These are phyloP conservation scores for Oscheius sp. DNA, from an alignment of 2,888 invertebrate genomes.

Conservation along the genomic window DNA sequence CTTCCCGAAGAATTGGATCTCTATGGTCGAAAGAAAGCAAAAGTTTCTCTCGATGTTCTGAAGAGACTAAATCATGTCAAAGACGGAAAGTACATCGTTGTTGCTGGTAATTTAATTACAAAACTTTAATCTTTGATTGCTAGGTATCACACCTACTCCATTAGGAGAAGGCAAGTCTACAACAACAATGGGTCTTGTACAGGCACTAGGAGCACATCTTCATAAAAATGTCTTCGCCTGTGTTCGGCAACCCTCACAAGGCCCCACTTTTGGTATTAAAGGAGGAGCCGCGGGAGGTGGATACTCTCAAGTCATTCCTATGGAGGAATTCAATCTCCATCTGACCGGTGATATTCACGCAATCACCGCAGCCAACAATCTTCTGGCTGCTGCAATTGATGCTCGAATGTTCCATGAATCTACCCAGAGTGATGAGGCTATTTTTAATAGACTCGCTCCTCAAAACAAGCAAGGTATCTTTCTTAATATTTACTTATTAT, in stretches of 20 bases:
- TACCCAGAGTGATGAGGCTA: conserved; percentile 82
- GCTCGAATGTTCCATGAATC: conserved; percentile 94
- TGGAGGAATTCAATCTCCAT: conserved; percentile 99
- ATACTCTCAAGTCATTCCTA: conserved; percentile 87
- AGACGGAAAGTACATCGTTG: conserved; percentile 90
- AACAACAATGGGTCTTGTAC: conserved; percentile 86
- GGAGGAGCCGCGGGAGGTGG: conserved; percentile 98
- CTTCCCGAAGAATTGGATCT: conserved; percentile 83
- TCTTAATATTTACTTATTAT: no score
- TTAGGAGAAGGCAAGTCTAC: conserved; percentile 99
- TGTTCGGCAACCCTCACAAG: conserved; percentile 95
- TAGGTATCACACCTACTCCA: conserved; percentile 95
- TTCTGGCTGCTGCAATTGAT: conserved; percentile 97
- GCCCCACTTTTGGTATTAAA: conserved; percentile 98
- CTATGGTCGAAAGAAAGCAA: conserved; percentile 93
- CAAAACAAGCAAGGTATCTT: conserved; percentile 78
- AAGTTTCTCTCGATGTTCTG: conserved; percentile 84
- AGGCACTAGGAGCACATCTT: conserved; percentile 87
- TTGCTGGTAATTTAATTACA: conserved; percentile 78
- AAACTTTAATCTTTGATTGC: conserved; percentile 37
- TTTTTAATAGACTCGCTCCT: conserved; percentile 89
- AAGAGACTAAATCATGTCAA: conserved; percentile 79
- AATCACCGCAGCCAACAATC: conserved; percentile 93
- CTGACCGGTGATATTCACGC: conserved; percentile 95
- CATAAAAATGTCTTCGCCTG: conserved; percentile 85